Evolutionary conservation across 2,888 invertebrate species (phyloP), one percentile per base, ranked within the genome.

Genomic region (Netelia inedita): DNA sequence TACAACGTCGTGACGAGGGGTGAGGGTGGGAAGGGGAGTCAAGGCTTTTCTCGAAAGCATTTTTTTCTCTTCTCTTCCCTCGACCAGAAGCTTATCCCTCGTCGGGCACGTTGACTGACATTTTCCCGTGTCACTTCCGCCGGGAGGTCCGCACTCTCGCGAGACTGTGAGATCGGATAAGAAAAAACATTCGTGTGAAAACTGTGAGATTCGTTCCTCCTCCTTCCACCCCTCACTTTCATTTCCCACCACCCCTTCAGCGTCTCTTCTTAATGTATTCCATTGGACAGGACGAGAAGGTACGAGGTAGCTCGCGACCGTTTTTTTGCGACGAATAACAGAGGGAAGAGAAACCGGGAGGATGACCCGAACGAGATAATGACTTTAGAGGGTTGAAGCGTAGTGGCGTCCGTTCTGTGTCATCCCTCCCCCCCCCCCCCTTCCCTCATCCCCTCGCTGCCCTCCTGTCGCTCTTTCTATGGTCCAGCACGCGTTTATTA

Each of bases 281-380:
- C 21, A 65, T 71, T 50, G 61, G 63, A 61, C 21, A 69, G 59
- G 41, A 41, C 41, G 19, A 59, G 41, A 46, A 19, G 71, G 3
- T 5, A 41, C 35, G 19, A 14, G 68, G 46, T 59, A 23, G 43
- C 19, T 57, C 14, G 11, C 19, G 8, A 69, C 43, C 46, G 3
- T 5, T 28, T 82, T 81, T 78, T 74, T 72, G 59, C 59, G 3
- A 74, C 66, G 53, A 35, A 53, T 14, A 79, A 83, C 21, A 59
- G 71, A 71, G 57, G 21, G 41, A 11, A 43, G 53, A n/a, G 75
- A 59, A 46, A 57, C 66, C 14, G 35, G 46, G 21, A 65, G 69
- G 78, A 78, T 74, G 57, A 23, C 57, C 16, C 43, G 2, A 5
- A 73, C 41, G 76, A 84, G 83, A 85, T 85, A 85, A 86, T 87